Percentiles rank a stretch among this genome's conserved stretches.
Evolutionary conservation across 2,797 vertebrate genomes (phyloP).

Genomic region (Acanthis flammea): DNA sequence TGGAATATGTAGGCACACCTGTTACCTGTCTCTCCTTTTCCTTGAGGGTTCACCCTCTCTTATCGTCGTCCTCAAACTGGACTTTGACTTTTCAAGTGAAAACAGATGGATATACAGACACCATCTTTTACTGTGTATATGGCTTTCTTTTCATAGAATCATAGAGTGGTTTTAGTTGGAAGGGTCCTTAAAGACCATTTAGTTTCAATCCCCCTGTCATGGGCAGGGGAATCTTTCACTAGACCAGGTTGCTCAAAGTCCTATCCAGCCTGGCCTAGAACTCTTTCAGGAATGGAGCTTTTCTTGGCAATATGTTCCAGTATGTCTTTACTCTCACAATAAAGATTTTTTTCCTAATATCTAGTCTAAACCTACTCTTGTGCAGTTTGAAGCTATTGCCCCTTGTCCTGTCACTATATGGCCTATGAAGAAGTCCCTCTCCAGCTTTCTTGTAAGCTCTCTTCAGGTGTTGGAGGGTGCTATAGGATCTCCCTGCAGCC

Average conservation of each 20-base stretch:
- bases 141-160: not conserved
- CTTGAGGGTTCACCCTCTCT: not conserved
- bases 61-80: fast-evolving
- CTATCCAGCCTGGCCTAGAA: not conserved
- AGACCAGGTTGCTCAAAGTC: not conserved
- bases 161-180: not conserved
- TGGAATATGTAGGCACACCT: fast-evolving
- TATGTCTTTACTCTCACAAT: not conserved
- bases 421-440: not conserved
- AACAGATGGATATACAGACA: not conserved
- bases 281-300: not conserved
- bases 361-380: not conserved
- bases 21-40: not conserved
- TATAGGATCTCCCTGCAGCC: not conserved
- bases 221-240: not conserved
- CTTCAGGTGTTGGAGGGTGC: not conserved
- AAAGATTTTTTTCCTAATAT: not conserved
- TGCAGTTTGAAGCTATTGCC: not conserved
- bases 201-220: fast-evolving
- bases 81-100: not conserved
- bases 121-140: not conserved
- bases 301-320: not conserved
- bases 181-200: not conserved
- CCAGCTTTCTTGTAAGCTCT: not conserved
- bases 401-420: not conserved